These are phyloP conservation scores for Etheostoma spectabile DNA, from an alignment of 2,113 vertebrate genomes.

Conservation along the genomic window DNA sequence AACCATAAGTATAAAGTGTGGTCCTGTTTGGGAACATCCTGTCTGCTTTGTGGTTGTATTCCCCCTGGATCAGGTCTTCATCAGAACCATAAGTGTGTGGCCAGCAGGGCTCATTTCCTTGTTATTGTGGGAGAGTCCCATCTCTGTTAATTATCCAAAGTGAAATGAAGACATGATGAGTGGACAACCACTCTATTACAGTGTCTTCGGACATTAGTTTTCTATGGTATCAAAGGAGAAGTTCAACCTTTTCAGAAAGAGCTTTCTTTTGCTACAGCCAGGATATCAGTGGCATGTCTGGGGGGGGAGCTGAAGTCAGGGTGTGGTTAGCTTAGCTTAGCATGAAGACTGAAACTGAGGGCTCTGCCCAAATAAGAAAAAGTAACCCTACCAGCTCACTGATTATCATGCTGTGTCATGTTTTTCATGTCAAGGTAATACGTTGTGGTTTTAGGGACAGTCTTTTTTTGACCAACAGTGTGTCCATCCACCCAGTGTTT, in stretches of 20 bases:
- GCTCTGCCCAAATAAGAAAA: neutral
- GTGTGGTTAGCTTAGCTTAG: neutral
- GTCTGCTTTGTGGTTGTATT: neutral
- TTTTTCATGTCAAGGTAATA: neutral
- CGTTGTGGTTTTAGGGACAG: neutral
- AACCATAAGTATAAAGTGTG: neutral
- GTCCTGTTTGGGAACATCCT: slow-evolving; percentile 21
- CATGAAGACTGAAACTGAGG: neutral
- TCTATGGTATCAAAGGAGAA: neutral
- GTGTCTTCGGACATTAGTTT: neutral
- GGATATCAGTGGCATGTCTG: neutral
- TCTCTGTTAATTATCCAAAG: too few species aligned
- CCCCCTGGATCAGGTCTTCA: neutral
- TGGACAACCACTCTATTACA: neutral
- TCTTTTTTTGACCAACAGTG: neutral
- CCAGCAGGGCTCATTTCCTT: neutral
- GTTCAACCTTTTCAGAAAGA: neutral
- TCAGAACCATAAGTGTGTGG: neutral
- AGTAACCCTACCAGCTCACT: neutral
- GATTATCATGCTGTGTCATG: neutral
- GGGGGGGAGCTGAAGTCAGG: too few species aligned
- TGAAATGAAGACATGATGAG: neutral
- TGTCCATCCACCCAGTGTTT: neutral
- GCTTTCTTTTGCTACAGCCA: neutral
- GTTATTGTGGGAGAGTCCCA: neutral